Base-by-base conservation (phyloP, 2,797 vertebrate genomes). In the Channa striata region DNA sequence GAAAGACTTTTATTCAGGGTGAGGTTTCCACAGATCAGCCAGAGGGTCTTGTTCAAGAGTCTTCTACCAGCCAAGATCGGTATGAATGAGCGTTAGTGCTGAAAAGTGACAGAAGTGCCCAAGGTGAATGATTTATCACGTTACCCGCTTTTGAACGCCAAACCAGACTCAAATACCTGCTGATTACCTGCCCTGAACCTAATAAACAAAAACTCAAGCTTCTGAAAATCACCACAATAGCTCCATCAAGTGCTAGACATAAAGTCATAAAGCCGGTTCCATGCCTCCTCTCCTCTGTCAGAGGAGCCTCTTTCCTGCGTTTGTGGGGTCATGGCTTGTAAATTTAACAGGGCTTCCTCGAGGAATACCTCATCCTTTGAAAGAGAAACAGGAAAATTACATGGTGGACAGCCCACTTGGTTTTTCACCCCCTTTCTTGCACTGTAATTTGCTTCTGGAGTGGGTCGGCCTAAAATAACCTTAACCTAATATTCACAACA, bases 321-420 rank as follows among this genome's bases (percentile, higher is more conserved):
- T 91, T 91, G 82, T 83, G 84, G 91, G 92, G 91, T 92, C 92
- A 92, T 56, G 81, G 79, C 87, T 91, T 84, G 88, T 91, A 92
- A 93, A 93, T 91, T 90, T 89, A 83, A 91, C 90, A 87, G 81
- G 83, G 87, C 74, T 91, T 92, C 90, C 87, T 89, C 68, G 56
- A 92, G 92, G 82, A 92, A 92, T 91, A 93, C 90, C 90, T 94
- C 92, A 93, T 88, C 86, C 89, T 92, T 92, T 91, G 88, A 91
- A 92, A 94, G 86, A 93, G 91, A 91, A 92, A 92, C 79, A 86
- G 85, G 88, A 91, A 94, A 94, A 94, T 95, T 93, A 94, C 85
- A 94, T 62, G 78, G 85, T 91, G 81, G 82, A 89, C 74, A 61
- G 80, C 81, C 81, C 85, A 83, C 84, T 88, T 76, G 80, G 75